Percentiles rank a stretch among this genome's conserved stretches.
Conservation (phyloP, 2,113 vertebrate genomes). For the Hemiprocne comata region DNA sequence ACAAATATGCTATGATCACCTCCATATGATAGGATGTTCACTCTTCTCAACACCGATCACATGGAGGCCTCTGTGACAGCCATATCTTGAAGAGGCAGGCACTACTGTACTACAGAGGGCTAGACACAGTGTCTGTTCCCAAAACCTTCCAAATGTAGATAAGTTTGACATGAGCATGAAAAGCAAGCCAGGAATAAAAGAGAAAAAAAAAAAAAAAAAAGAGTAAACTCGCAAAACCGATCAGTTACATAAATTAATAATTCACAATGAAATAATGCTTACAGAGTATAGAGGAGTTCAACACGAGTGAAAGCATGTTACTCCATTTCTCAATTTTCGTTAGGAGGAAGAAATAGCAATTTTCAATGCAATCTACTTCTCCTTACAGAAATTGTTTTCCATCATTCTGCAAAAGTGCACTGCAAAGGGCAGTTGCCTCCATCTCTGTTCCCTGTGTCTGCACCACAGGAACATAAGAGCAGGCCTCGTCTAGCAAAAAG, state of each 20-base stretch:
- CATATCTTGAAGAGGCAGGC: not conserved
- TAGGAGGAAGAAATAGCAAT: not conserved
- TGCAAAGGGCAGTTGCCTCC: not conserved
- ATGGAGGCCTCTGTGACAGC: not conserved
- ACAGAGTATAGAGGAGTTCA: not conserved
- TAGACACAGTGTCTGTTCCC: not conserved
- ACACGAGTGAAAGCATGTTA: fast-evolving
- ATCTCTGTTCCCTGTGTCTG: not conserved
- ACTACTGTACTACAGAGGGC: not conserved
- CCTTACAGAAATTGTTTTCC: not conserved
- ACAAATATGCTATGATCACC: not conserved
- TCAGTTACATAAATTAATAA: not conserved
- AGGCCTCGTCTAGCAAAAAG: not conserved
- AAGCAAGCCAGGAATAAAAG: not conserved
- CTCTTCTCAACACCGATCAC: not conserved
- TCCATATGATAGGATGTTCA: not conserved
- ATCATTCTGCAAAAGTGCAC: not conserved
- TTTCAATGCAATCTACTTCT: not conserved
- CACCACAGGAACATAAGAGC: not conserved
- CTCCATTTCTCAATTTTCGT: not conserved
- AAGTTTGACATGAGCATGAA: not conserved
- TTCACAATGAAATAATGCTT: not conserved
- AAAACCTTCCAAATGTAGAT: not conserved
- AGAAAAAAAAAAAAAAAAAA: not conserved
- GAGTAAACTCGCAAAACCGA: not conserved